These are phyloP conservation scores for Drosophila paucipuncta DNA, from an alignment of 2,888 invertebrate genomes.

Conservation along the genomic window DNA sequence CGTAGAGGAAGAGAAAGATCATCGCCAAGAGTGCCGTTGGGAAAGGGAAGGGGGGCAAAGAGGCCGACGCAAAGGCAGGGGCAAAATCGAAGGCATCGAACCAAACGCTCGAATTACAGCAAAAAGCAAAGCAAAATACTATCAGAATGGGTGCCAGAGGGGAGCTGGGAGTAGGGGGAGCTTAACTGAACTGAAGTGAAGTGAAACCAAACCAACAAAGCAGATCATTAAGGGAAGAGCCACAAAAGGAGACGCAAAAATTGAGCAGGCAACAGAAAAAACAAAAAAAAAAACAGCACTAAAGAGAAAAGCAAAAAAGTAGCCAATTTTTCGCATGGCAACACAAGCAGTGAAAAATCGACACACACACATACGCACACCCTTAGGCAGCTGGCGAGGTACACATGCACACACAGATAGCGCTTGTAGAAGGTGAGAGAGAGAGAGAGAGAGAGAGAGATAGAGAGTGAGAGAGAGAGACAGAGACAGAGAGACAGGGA, in stretches of 20 bases:
- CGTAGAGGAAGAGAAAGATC: conserved; percentile 30
- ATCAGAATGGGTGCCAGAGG: background rate
- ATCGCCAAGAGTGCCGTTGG: background rate
- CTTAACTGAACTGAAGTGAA: conserved; percentile 26
- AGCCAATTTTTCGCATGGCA: conserved; percentile 61
- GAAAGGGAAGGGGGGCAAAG: background rate
- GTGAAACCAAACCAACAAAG: conserved; percentile 45
- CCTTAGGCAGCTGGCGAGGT: background rate
- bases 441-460: too few species aligned
- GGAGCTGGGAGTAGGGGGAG: background rate
- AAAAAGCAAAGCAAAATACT: conserved; percentile 14
- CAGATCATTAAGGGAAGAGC: conserved; percentile 57
- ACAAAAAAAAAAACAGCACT: background rate
- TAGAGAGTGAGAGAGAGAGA: too few species aligned
- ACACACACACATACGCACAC: background rate
- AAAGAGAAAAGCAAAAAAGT: conserved; percentile 26
- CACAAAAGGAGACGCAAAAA: conserved; percentile 39
- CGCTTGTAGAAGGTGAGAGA: background rate
- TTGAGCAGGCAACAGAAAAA: conserved; percentile 15
- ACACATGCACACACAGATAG: background rate
- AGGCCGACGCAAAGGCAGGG: background rate
- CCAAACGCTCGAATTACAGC: conserved; percentile 47
- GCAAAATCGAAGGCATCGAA: conserved; percentile 36
- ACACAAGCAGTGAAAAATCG: conserved; percentile 32
- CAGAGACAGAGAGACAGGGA: too few species aligned